These are phyloP conservation scores for Villa cingulata DNA, from an alignment of 2,888 invertebrate genomes.

Conservation along the genomic window DNA sequence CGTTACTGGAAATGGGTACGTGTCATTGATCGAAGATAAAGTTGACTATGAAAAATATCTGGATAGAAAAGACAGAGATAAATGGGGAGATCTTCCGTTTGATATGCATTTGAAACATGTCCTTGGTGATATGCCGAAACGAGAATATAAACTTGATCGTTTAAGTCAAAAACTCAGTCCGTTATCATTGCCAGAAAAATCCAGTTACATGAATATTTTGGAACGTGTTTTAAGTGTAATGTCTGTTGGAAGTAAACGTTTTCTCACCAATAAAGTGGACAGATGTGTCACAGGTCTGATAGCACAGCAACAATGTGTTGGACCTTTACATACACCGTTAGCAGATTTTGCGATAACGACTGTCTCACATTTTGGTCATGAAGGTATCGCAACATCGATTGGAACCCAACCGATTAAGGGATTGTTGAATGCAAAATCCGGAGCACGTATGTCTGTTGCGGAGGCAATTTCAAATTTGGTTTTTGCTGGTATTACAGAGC, in stretches of 20 bases:
- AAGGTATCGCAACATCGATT: conserved; percentile 87
- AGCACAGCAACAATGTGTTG: conserved; percentile 97
- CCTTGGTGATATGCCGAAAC: conserved; percentile 68
- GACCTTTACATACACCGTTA: conserved; percentile 89
- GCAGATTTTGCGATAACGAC: conserved; percentile 89
- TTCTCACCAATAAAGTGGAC: conserved; percentile 89
- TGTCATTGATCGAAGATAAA: conserved; percentile 50
- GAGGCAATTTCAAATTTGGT: conserved; percentile 90
- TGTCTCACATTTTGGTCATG: conserved; percentile 66
- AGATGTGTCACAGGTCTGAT: conserved; percentile 89
- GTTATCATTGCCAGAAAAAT: conserved; percentile 42
- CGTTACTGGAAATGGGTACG: conserved; percentile 74
- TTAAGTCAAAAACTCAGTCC: conserved; percentile 37
- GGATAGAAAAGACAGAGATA: conserved; percentile 27
- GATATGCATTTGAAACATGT: conserved; percentile 81
- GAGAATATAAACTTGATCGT: conserved; percentile 43
- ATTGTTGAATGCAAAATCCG: conserved; percentile 64
- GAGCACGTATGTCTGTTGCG: conserved; percentile 87
- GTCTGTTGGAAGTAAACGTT: conserved; percentile 88
- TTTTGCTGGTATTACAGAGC: conserved; percentile 49
- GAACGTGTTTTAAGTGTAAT: conserved; percentile 74
- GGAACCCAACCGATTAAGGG: conserved; percentile 97
- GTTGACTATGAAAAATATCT: conserved; percentile 37
- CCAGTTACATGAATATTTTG: conserved; percentile 48
- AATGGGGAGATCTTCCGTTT: conserved; percentile 53